Conservation (phyloP, 92 coral and sea anemone genomes). For the Blastomussa wellsi region DNA sequence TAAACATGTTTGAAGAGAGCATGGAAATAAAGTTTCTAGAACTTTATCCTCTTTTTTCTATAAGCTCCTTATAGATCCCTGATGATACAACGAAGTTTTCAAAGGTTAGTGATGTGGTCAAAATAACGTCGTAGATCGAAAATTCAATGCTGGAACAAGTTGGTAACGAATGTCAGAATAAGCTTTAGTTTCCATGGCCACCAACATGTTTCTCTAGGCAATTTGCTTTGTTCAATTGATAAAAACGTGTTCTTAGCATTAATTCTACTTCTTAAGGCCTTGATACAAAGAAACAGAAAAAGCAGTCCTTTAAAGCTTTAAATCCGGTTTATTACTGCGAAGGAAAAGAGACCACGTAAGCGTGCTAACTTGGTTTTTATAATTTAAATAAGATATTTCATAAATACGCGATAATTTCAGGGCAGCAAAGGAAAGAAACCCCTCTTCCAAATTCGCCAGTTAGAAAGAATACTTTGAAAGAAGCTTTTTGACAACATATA, state of each 20-base stretch:
- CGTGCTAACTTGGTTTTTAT: not conserved
- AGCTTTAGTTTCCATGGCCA: slow-evolving; percentile 9
- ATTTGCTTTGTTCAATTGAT: slow-evolving; percentile 26
- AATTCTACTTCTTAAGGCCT: not conserved
- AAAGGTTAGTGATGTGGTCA: not conserved
- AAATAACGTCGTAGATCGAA: not conserved
- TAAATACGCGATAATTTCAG: not conserved
- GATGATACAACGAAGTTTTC: not conserved
- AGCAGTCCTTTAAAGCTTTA: too few relatives aligned
- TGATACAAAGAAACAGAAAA: not conserved
- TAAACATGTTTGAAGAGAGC: not conserved
- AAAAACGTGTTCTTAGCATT: not conserved
- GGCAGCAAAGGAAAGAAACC: not conserved
- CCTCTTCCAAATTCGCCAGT: not conserved
- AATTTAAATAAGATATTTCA: not conserved
- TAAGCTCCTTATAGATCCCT: not conserved
- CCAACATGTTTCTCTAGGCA: slow-evolving; percentile 11
- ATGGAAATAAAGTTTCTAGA: not conserved
- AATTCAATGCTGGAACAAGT: not conserved
- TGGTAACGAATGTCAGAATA: not conserved
- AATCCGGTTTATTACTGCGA: too few relatives aligned
- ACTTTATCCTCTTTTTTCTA: not conserved
- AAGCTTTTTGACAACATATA: not conserved
- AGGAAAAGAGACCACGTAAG: not conserved
- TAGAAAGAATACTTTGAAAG: not conserved